A percentile compares a stretch with the other conserved stretches of the same genome.
These are phyloP conservation scores for Zoanthus gigantus DNA, from an alignment of 92 coral and sea anemone species.

Conservation along the genomic window DNA sequence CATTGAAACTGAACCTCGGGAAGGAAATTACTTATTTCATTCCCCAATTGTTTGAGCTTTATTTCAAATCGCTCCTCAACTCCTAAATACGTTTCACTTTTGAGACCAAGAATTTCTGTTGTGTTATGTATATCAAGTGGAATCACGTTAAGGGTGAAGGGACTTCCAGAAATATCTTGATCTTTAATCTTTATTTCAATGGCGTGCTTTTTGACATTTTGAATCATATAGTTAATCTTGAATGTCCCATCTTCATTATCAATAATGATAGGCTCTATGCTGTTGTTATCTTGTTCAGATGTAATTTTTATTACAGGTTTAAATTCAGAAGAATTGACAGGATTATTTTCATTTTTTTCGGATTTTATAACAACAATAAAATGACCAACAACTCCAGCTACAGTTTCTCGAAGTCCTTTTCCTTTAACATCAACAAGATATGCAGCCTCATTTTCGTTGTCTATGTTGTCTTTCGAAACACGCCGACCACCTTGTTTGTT, in stretches of 20 bases:
- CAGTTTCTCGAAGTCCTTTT: conserved; percentile 30
- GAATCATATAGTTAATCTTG: conserved; percentile 8
- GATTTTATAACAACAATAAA: conserved; percentile 13
- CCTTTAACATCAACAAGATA: conserved; percentile 16
- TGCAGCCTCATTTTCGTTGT: not conserved
- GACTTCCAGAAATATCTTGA: not conserved
- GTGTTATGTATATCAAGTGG: not conserved
- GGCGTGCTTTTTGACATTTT: not conserved
- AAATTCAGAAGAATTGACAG: not conserved
- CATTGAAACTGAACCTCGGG: conserved; percentile 22
- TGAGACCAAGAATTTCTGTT: conserved; percentile 8
- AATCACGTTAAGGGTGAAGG: conserved; percentile 7
- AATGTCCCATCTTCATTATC: conserved; percentile 26
- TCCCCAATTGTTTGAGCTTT: conserved; percentile 8
- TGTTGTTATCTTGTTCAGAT: not conserved
- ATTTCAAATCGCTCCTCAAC: conserved; percentile 30
- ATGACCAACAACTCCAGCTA: conserved; percentile 23
- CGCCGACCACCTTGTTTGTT: not conserved
- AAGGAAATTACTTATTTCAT: conserved; percentile 7
- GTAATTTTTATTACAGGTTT: conserved; percentile 22
- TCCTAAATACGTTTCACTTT: conserved; percentile 17
- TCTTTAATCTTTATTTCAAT: conserved; percentile 15
- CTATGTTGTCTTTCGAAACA: conserved; percentile 6
- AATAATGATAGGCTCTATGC: not conserved
- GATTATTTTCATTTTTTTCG: not conserved